Percentiles rank a stretch among this genome's conserved stretches.
Evolutionary conservation across 2,888 invertebrate genomes (phyloP).

Genomic region (Drosophila diplacantha): DNA sequence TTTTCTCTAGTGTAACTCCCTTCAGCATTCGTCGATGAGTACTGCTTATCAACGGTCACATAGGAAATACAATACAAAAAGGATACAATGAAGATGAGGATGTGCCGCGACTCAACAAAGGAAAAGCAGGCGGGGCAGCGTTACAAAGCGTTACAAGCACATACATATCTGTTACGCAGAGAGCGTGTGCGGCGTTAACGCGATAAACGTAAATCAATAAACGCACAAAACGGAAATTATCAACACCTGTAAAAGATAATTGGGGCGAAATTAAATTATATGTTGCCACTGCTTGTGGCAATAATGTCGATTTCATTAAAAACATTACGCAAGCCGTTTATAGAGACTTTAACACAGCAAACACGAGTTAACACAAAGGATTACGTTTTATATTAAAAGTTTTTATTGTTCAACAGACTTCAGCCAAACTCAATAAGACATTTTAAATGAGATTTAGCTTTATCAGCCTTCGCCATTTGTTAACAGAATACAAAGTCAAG

Average conservation of each 20-base stretch:
- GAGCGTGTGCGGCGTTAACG: conserved; percentile 17
- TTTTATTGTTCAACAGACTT: not conserved
- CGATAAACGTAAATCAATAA: conserved; percentile 47
- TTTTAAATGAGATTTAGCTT: not conserved
- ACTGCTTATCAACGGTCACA: conserved; percentile 36
- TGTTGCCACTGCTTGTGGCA: conserved; percentile 20
- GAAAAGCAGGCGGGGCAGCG: conserved; percentile 11
- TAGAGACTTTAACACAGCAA: not conserved
- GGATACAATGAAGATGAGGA: conserved; percentile 32
- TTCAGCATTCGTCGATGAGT: conserved; percentile 15
- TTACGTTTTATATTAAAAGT: not conserved
- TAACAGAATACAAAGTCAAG: not conserved
- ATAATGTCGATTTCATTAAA: conserved; percentile 15
- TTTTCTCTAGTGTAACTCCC: not conserved
- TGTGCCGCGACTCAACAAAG: conserved; percentile 30
- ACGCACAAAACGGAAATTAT: conserved; percentile 42
- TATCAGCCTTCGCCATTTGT: not conserved
- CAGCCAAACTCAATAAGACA: not conserved
- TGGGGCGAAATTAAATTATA: conserved; percentile 41
- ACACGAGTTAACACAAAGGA: not conserved
- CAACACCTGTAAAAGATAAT: conserved; percentile 46
- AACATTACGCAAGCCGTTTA: not conserved
- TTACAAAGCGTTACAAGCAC: not conserved
- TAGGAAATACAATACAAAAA: conserved; percentile 42
- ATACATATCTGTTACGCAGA: conserved; percentile 10